Evolutionary conservation across 1,140 invertebrate species (phyloP), one percentile per base, ranked within the genome.

Genomic region (Probaryconus sp.): DNA sequence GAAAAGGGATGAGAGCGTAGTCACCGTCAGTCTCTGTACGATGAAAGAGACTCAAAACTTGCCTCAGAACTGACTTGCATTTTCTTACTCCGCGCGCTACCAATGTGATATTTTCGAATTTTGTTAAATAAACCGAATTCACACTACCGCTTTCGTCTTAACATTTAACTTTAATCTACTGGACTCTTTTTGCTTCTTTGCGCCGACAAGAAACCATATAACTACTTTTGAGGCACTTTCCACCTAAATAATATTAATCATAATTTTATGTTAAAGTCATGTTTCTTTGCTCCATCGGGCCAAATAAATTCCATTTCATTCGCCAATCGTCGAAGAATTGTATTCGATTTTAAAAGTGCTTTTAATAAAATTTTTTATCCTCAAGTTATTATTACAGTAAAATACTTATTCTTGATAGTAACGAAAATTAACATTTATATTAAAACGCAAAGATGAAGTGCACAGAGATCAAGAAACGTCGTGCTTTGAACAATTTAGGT

Each of bases 41-140:
- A 53, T 61, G 38, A 64, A 58, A 71, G 33, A 51, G 60, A 43
- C 38, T 58, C 43, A 58, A 65, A 72, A 58, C 35, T 63, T 31
- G 45, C 24, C 31, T 45, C 45, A 50, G 13, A 43, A 31, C 37
- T 43, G 13, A 51, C 30, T 9, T 58, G 43, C 37, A 40, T 70
- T 60, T 69, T 37, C 21, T 53, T 53, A 48, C 31, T n/a, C 13
- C 11, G 48, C 14, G 33, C 45, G 35, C 20, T 37, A 4, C 4
- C 18, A 17, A 47, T 45, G 31, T 40, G 38, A 69, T 60, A 68
- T 69, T 60, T 69, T 53, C 28, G 42, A 53, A 61, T 53, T 61
- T 45, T 14, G 14, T 38, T 53, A 60, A 60, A 60, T 69, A 53
- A 53, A 61, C 33, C n/a, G 53, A 60, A 60, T 51, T 37, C 14